phyloP scores from a whole-genome alignment of 2,888 invertebrate species.

The Brassicogethes aeneus region DNA sequence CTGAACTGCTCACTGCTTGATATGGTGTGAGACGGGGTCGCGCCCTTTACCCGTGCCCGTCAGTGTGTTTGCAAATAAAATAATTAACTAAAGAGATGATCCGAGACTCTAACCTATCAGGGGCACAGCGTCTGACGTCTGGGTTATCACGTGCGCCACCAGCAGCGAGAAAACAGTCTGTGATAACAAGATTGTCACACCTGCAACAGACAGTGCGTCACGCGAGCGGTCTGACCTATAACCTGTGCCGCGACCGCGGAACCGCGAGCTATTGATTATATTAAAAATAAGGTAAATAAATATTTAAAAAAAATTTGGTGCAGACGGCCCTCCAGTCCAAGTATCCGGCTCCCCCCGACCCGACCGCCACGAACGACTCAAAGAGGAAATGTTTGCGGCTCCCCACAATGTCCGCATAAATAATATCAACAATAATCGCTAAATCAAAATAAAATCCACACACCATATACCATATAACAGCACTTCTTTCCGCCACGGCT shows the following conservation, averaged over 20 bases:
- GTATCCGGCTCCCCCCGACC: constrained; percentile 39
- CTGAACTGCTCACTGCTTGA: too few relatives aligned
- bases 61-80: constrained; percentile 34
- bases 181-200: constrained; percentile 98
- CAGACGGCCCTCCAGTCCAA: constrained; percentile 31
- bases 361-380: constrained; percentile 30
- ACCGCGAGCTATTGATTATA: constrained; percentile 2
- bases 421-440: too few relatives aligned
- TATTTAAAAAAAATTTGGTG: constrained; percentile 4
- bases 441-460: too few relatives aligned
- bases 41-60: constrained; percentile 25
- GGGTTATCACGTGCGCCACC: constrained; percentile 98
- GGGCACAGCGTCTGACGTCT: constrained; percentile 98
- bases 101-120: constrained; percentile 74
- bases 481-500: constrained; percentile 29
- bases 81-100: constrained; percentile 19
- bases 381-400: constrained; percentile 42
- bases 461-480: constrained; percentile 19
- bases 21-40: constrained; percentile 17
- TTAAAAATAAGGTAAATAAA: not conserved
- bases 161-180: constrained; percentile 99
- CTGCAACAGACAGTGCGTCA: constrained; percentile 69
- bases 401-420: constrained; percentile 8
- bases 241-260: constrained; percentile 35
- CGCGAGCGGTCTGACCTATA: constrained; percentile 41